Percentiles rank a stretch among this genome's conserved stretches.
Conservation (phyloP, 2,113 vertebrate genomes). For the Gymnobelideus leadbeateri region DNA sequence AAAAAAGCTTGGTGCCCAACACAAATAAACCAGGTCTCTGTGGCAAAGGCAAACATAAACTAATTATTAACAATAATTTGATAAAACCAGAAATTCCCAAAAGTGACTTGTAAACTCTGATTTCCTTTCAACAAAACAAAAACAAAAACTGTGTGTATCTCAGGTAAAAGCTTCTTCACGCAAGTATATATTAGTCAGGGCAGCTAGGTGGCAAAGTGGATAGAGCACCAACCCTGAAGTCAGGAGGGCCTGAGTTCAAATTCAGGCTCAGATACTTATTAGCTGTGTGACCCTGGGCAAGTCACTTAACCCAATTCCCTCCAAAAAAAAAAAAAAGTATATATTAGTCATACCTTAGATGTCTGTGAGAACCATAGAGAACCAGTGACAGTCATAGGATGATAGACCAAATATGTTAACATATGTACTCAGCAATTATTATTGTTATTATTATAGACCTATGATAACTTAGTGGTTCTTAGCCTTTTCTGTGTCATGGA, state of each 20-base stretch:
- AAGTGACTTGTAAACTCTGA: background rate
- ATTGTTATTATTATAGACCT: background rate
- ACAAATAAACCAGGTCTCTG: background rate
- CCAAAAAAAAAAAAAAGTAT: background rate
- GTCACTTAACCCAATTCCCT: background rate
- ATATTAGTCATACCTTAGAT: background rate
- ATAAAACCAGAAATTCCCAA: background rate
- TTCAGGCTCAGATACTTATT: background rate
- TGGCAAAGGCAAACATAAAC: background rate
- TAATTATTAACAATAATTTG: background rate
- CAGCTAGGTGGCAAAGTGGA: background rate
- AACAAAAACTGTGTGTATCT: background rate
- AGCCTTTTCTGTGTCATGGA: background rate
- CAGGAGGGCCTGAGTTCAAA: background rate
- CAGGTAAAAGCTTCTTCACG: background rate
- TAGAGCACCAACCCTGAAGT: background rate
- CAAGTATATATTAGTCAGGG: background rate
- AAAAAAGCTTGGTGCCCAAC: background rate
- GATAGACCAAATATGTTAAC: background rate
- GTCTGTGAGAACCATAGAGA: background rate
- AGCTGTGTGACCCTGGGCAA: background rate
- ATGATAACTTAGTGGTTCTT: background rate
- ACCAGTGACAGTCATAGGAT: background rate
- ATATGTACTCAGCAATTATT: background rate
- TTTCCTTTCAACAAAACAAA: background rate